Base-by-base conservation (phyloP, 2,113 vertebrate genomes). In the Pituophis catenifer region DNA sequence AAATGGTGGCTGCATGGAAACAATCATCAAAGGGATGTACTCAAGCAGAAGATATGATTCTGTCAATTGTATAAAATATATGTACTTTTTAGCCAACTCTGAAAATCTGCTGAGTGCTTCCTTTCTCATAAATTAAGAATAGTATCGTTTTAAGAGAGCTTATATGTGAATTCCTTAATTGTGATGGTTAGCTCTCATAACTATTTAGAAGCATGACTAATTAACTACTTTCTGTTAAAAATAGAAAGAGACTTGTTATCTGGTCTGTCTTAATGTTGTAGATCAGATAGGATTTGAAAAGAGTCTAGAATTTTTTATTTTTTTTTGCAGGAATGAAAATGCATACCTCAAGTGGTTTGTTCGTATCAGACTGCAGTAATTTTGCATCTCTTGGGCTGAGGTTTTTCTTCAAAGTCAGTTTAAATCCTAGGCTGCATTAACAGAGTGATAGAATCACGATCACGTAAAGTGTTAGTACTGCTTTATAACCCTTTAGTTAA, bases 1-100 rank as follows among this genome's bases (percentile, higher is more conserved):
- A 90, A 94, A 90, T 3, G 62, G 50, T 1, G 23, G 94, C 24
- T 54, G 52, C 93, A 81, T 81, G 19, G 75, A 90, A 94, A 90
- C 1, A 55, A 44, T 1, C 9, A 94, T 21, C 48, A 38, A 94
- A 89, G 38, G 50, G 19, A 85, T 94, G 94, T 86, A 89, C 89
- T 91, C 0, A 90, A 29, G 58, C 38, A 94, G 93, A 62, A 93
- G 26, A 90, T 86, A n/a, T 90, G 91, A 91, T 38, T 26, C 29
- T 57, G 91, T 58, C 54, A 94, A 94, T 2, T 5, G 21, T 50
- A 50, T 86, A 86, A 48, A 48, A 48, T 86, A 50, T 5, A 93
- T 81, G 21, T 89, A 53, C 53, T 6, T 89, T 95, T 94, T 12
- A 90, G 26, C n/a, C 70, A 91, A 23, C n/a, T 11, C 38, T 38